Evolutionary conservation across 2,113 vertebrate species (phyloP).

Genomic region (Pogona vitticeps): DNA sequence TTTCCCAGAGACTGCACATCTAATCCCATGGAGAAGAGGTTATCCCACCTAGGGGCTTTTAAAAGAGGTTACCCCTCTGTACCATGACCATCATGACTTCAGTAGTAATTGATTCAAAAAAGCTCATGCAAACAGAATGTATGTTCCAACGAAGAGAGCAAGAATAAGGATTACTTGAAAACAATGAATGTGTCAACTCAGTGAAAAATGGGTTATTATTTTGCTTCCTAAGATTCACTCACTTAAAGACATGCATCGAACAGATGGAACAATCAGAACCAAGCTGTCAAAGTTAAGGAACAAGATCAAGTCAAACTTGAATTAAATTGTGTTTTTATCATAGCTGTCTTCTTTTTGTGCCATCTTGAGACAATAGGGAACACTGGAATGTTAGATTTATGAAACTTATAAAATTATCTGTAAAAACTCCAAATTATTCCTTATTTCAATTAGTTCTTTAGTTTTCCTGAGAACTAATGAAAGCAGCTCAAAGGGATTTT

Average conservation of each 20-base stretch:
- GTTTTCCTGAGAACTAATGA: conserved; percentile 60
- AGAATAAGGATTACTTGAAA: conserved; percentile 2
- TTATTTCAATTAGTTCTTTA: conserved; percentile 21
- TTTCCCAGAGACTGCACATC: neutral
- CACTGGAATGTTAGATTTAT: conserved; percentile 61
- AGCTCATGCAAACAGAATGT: neutral
- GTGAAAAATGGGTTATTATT: conserved; percentile 70
- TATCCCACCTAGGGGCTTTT: neutral
- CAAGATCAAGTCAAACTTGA: conserved; percentile 75
- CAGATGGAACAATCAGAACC: conserved; percentile 75
- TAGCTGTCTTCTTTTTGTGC: conserved; percentile 72
- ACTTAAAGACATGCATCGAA: conserved; percentile 68
- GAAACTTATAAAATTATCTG: conserved; percentile 66
- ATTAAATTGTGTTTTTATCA: conserved; percentile 71
- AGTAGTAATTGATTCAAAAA: neutral
- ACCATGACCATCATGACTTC: neutral
- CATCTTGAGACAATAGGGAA: conserved; percentile 71
- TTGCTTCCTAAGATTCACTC: conserved; percentile 60
- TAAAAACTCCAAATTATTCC: neutral
- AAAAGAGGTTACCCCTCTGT: neutral
- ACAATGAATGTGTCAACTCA: conserved; percentile 57
- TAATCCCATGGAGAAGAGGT: neutral
- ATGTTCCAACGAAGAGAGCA: neutral
- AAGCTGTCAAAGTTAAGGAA: conserved; percentile 76
- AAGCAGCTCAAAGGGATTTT: conserved; percentile 28